phyloP scores from a whole-genome alignment of 1,140 invertebrate species.

The Scaptomyza hsui region DNA sequence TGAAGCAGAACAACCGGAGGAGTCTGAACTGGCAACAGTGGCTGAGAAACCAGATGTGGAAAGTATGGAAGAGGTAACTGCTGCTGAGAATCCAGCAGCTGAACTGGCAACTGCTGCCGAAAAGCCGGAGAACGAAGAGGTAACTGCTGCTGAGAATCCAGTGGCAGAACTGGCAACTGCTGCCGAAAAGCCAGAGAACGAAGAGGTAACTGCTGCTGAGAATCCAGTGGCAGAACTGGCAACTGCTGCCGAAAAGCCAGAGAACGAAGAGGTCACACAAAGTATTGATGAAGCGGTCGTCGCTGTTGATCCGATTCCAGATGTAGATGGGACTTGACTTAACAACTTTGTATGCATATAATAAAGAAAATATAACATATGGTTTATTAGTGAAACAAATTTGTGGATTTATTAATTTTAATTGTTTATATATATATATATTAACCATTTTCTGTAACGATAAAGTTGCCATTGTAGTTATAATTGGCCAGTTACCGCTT shows the following conservation, averaged over 20 bases:
- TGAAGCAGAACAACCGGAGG: background rate
- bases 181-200: background rate
- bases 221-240: background rate
- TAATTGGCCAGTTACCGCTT: slow-evolving; percentile 42
- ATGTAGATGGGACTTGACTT: background rate
- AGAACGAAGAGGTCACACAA: background rate
- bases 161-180: background rate
- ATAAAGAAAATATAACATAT: slow-evolving; percentile 28
- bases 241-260: background rate
- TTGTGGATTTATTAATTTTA: slow-evolving; percentile 56
- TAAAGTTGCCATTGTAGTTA: slow-evolving; percentile 30
- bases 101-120: background rate
- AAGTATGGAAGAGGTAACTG: background rate
- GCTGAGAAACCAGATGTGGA: background rate
- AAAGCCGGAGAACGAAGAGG: background rate
- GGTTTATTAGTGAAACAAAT: slow-evolving; percentile 65
- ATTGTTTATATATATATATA: slow-evolving; percentile 45
- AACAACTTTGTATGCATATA: background rate
- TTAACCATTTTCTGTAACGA: slow-evolving; percentile 53
- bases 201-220: background rate
- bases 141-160: background rate
- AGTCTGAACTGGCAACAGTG: background rate
- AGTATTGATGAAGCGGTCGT: background rate
- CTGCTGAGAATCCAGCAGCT: background rate
- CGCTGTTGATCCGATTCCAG: background rate